Base-by-base conservation (phyloP, 2,113 vertebrate species). In the Girardinichthys multiradiatus region DNA sequence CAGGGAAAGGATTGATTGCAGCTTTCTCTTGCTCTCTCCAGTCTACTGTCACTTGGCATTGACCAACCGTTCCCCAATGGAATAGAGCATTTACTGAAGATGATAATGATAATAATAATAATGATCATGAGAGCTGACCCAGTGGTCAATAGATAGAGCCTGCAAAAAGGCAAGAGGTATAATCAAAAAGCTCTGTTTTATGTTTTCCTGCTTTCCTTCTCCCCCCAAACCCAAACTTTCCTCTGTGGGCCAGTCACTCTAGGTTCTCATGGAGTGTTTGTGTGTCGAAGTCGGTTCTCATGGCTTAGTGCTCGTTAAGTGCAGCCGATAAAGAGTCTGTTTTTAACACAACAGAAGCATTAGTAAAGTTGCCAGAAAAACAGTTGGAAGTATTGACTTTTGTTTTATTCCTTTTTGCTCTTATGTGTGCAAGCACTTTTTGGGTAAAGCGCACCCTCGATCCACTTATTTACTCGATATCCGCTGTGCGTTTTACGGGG, bases 281-380 rank as follows among this genome's bases (percentile, higher is more conserved):
- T 74, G 63, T 72, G 79, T 64, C 63, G 65, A 69, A 90, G 68
- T 81, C 26, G 14, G 83, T 90, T 90, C 90, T 92, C 89, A 86
- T 82, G 87, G 84, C 58, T 61, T 26, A 61, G 62, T 0, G 24
- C 89, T 89, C 57, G 64, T 92, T 88, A 92, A 89, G 58, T 57
- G 64, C 31, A 65, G 81, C 65, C 66, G 90, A 90, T 87, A 87
- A 86, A 92, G 84, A 89, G 78, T 71, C 82, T 89, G 82, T 90
- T 90, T 89, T 90, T 85, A 89, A 87, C 88, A 78, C 77, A 79
- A 86, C 80, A 66, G 79, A 60, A 64, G 67, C 87, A 92, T 93
- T 91, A 91, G 88, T 64, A 79, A 80, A 87, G 76, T 86, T 92
- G 93, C 90, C 90, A 80, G 86, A 86, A 83, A 89, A 83, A 89